phyloP scores from a whole-genome alignment of 2,888 invertebrate genomes.

The Stenchaetothrips biformis region DNA sequence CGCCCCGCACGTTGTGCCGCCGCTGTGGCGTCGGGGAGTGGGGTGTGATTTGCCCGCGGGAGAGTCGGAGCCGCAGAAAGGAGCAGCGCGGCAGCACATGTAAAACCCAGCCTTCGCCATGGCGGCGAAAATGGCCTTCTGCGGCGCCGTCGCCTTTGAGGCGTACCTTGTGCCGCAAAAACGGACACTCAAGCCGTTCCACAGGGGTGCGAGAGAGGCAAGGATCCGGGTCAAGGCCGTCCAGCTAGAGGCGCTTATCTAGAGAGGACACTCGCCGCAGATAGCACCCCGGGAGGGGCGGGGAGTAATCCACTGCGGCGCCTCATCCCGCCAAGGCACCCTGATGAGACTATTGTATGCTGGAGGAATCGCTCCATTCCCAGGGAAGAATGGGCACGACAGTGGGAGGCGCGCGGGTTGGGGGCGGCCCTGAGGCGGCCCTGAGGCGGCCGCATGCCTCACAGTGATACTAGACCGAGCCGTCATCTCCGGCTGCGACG shows the following conservation, averaged over 20 bases:
- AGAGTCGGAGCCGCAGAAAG: not conserved
- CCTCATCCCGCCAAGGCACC: too few species aligned
- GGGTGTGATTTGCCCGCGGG: constrained; percentile 17
- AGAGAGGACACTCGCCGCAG: not conserved
- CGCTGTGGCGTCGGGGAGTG: not conserved
- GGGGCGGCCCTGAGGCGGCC: too few species aligned
- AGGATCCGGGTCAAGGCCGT: not conserved
- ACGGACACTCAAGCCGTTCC: too few species aligned
- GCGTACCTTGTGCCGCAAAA: too few species aligned
- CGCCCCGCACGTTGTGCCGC: not conserved
- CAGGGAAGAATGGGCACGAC: not conserved
- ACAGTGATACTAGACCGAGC: too few species aligned
- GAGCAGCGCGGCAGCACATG: not conserved
- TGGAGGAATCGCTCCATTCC: not conserved
- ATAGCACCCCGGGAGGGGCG: too few species aligned
- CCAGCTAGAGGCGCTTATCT: not conserved
- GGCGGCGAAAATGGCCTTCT: not conserved
- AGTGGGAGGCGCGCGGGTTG: too few species aligned
- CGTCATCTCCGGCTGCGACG: too few species aligned
- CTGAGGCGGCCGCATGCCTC: too few species aligned
- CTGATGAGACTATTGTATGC: not conserved
- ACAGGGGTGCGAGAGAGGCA: not conserved
- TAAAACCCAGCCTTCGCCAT: not conserved
- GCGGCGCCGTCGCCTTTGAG: too few species aligned
- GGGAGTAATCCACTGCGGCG: too few species aligned